Evolutionary conservation across 2,797 vertebrate genomes (phyloP), one percentile per base, ranked within the genome.

Genomic region (Neosilurus hyrtlii): DNA sequence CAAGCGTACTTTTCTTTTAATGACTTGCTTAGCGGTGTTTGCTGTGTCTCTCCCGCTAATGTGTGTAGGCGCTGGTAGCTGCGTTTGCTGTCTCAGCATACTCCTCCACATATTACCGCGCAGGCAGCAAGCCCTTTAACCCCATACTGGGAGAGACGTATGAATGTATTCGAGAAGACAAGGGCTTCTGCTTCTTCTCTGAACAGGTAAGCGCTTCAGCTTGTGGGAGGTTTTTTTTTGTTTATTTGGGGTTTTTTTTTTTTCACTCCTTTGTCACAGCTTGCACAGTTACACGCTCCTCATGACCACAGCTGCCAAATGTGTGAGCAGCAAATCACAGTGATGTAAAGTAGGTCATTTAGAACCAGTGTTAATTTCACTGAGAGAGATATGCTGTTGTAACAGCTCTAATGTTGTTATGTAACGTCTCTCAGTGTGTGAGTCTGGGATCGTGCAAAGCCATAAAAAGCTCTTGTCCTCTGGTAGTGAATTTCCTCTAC

Each of bases 111-210:
- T 99, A 98, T 90, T 99, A 97, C 85, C 95, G 98, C 95, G 98
- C 98, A 89, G 98, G 98, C 95, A 99, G 97, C 91, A 99, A 99
- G 94, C 98, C 98, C 92, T 99, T 99, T 93, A 99, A 99, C 91
- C 98, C 98, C 52, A 90, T 99, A 80, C 97, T 99, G 7, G 98
- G 98, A 89, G 98, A 99, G 93, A 97, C 96, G 2, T 99, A 98
- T 0, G 98, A 99, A 94, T 98, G 97, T 94, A 96, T 99, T 89
- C 94, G 98, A 87, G 98, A 99, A 93, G 98, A 99, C 92, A 99
- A 99, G 92, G 97, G 98, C 90, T 97, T 99, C 92, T 95, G 98
- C 89, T 99, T 99, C 93, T 97, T 99, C 91, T 96, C 98, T 35
- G 98, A 99, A 91, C 98, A 99, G 95, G 98, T 98, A 90, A 56